A percentile compares a stretch with the other conserved stretches of the same genome.
These are phyloP conservation scores for Eulemur macaco DNA, from an alignment of 2,113 vertebrate genomes.

Conservation along the genomic window DNA sequence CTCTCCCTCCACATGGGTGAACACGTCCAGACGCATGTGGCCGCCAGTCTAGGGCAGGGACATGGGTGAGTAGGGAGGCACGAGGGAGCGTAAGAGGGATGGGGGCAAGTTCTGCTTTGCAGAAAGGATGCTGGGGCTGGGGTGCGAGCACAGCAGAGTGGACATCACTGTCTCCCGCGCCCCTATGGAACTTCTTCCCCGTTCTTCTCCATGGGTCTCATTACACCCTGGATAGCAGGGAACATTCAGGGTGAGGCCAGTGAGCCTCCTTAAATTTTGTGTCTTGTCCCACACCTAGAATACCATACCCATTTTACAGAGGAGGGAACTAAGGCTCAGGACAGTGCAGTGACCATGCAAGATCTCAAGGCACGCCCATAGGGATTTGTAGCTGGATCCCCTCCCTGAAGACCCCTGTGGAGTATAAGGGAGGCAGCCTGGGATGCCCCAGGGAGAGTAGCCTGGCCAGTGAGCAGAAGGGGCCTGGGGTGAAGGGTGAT, in stretches of 20 bases:
- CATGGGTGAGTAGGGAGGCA: too few relatives aligned
- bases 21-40: fast-evolving
- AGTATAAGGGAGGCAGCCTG: not conserved
- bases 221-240: not conserved
- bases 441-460: not conserved
- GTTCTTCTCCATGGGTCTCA: not conserved
- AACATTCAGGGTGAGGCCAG: not conserved
- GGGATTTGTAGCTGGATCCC: too few relatives aligned
- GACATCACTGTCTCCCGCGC: too few relatives aligned
- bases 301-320: not conserved
- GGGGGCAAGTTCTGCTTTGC: not conserved
- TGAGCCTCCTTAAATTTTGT: not conserved
- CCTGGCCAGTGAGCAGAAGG: not conserved
- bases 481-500: too few relatives aligned
- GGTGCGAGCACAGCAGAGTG: too few relatives aligned
- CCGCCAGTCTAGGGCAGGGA: too few relatives aligned
- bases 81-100: not conserved
- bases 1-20: not conserved
- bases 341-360: too few relatives aligned
- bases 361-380: not conserved
- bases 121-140: not conserved
- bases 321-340: not conserved
- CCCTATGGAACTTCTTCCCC: not conserved
- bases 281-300: not conserved
- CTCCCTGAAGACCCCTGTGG: not conserved